These are phyloP conservation scores for Orestias chungarensis DNA, from an alignment of 2,797 vertebrate species.

Conservation along the genomic window DNA sequence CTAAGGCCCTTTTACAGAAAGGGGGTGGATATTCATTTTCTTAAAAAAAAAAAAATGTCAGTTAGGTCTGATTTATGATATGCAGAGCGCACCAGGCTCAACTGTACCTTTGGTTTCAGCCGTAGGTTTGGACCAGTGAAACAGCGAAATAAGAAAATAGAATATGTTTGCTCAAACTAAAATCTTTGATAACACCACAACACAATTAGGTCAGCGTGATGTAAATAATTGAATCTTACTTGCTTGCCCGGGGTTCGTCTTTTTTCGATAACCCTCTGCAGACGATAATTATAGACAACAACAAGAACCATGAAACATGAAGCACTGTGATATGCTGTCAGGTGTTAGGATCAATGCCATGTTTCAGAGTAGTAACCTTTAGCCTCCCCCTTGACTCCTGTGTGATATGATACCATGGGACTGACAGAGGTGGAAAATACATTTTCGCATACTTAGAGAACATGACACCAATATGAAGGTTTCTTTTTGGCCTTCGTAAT, in stretches of 20 bases:
- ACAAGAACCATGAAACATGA: constrained; percentile 48
- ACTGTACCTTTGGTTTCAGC: constrained; percentile 62
- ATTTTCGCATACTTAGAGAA: constrained; percentile 78
- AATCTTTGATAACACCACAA: constrained; percentile 49
- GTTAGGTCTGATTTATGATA: constrained; percentile 90
- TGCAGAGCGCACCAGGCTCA: constrained; percentile 86
- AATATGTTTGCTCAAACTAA: constrained; percentile 40
- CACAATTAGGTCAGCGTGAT: constrained; percentile 19
- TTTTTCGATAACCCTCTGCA: constrained; percentile 7
- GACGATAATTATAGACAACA: constrained; percentile 29
- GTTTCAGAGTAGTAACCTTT: constrained; percentile 83
- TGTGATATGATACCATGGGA: constrained; percentile 79
- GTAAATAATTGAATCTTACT: constrained; percentile 10
- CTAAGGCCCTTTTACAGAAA: constrained; percentile 91
- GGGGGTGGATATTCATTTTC: constrained; percentile 97
- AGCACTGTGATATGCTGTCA: constrained; percentile 71
- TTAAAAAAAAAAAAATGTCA: constrained; percentile 91
- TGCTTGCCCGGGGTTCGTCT: not conserved
- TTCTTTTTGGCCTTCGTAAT: constrained; percentile 60
- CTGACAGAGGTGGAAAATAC: constrained; percentile 78
- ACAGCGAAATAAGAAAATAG: constrained; percentile 47
- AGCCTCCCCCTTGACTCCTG: constrained; percentile 78
- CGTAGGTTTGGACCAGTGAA: constrained; percentile 57
- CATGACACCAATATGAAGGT: constrained; percentile 67
- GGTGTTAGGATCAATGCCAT: constrained; percentile 82